Evolutionary conservation across 1,140 invertebrate species (phyloP).

Genomic region (Amyelois transitella): DNA sequence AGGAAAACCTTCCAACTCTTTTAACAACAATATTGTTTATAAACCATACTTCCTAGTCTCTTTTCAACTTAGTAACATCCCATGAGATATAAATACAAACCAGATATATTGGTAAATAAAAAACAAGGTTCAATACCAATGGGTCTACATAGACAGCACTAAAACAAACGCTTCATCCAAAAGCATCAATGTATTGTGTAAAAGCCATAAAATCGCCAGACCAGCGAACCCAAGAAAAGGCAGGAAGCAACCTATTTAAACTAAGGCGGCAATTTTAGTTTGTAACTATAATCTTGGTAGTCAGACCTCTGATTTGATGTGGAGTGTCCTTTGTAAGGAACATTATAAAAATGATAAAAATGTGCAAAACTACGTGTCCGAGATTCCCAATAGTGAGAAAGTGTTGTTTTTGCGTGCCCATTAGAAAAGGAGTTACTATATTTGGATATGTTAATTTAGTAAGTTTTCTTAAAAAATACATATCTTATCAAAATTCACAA

Average conservation of each 20-base stretch:
- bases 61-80: too few relatives aligned
- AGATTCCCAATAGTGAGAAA: constrained; percentile 28
- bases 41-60: too few relatives aligned
- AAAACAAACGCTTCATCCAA: neutral
- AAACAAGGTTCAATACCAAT: neutral
- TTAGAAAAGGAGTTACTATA: constrained; percentile 37
- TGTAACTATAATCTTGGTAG: constrained; percentile 9
- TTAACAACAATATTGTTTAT: too few relatives aligned
- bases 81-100: too few relatives aligned
- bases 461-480: constrained; percentile 18
- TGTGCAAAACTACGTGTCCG: constrained; percentile 19
- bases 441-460: constrained; percentile 48
- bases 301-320: constrained; percentile 1
- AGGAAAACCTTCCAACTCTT: too few relatives aligned
- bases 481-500: too few relatives aligned
- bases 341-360: constrained; percentile 18
- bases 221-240: neutral
- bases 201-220: neutral
- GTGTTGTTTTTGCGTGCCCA: constrained; percentile 46
- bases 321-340: neutral
- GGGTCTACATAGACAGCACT: neutral
- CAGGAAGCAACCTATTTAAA: constrained; percentile 13
- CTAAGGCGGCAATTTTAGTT: constrained; percentile 5
- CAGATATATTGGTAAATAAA: too few relatives aligned
- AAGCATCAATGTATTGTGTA: neutral